phyloP scores from a whole-genome alignment of 2,797 vertebrate species.

The Thaleichthys pacificus region DNA sequence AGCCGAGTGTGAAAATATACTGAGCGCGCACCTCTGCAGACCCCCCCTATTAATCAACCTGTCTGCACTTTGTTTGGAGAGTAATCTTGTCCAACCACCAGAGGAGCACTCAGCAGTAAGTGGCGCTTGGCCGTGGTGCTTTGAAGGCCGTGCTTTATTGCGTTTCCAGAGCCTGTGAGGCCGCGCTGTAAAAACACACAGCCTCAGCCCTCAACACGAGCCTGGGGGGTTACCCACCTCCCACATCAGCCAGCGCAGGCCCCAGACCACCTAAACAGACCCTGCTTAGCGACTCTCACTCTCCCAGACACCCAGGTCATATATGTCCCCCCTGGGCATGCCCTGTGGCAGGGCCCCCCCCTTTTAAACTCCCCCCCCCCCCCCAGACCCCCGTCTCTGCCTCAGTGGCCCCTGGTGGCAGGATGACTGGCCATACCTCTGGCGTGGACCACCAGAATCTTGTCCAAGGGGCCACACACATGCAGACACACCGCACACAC shows the following conservation, averaged over 20 bases:
- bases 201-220: constrained; percentile 61
- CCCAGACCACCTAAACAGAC: constrained; percentile 18
- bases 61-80: constrained; percentile 82
- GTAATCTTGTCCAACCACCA: constrained; percentile 77
- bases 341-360: no score
- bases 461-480: not conserved
- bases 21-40: constrained; percentile 70
- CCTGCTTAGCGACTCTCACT: not conserved
- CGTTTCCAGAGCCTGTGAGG: constrained; percentile 70
- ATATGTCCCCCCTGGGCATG: no score
- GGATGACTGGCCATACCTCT: not conserved
- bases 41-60: constrained; percentile 81
- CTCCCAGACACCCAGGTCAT: not conserved
- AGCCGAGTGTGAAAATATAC: constrained; percentile 77
- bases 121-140: constrained; percentile 70
- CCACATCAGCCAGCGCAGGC: constrained; percentile 31
- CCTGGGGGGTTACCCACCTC: constrained; percentile 50
- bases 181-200: constrained; percentile 74
- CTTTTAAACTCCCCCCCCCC: no score
- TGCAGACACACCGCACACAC: constrained; percentile 12
- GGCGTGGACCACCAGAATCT: not conserved
- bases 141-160: constrained; percentile 78
- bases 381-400: not conserved
- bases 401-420: not conserved
- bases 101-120: constrained; percentile 79